These are phyloP conservation scores for Sclerodermus sp. DNA, from an alignment of 2,888 invertebrate species.

Conservation along the genomic window DNA sequence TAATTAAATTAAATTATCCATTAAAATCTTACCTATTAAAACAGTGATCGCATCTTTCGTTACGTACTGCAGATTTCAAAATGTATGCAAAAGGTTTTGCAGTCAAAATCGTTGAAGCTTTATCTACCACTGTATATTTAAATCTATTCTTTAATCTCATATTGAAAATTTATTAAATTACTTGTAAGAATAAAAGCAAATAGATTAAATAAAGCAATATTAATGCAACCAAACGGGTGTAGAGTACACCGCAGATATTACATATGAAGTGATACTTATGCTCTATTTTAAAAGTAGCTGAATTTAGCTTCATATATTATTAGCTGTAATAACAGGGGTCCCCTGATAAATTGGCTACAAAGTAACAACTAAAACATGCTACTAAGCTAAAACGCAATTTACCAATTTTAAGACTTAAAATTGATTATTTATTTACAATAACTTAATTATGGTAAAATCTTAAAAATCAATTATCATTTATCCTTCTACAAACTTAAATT, in stretches of 20 bases:
- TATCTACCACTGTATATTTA: conserved; percentile 11
- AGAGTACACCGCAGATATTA: too few relatives aligned
- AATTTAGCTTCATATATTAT: conserved; percentile 26
- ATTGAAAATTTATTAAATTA: not conserved
- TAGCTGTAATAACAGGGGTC: conserved; percentile 16
- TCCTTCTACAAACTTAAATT: conserved; percentile 14
- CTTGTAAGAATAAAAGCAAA: too few relatives aligned
- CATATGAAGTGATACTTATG: too few relatives aligned
- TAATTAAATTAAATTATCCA: too few relatives aligned
- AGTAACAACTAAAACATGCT: not conserved
- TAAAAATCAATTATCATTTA: conserved; percentile 18
- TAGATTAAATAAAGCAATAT: too few relatives aligned
- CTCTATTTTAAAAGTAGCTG: conserved; percentile 27
- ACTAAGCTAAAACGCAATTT: not conserved
- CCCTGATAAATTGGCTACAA: conserved; percentile 12
- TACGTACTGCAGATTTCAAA: conserved; percentile 19
- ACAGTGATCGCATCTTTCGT: conserved; percentile 29
- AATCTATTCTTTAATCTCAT: conserved; percentile 22
- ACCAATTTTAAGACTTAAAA: conserved; percentile 18
- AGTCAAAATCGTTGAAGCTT: conserved; percentile 24
- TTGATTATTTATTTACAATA: conserved; percentile 33
- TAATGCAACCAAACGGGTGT: too few relatives aligned
- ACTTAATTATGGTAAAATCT: conserved; percentile 25
- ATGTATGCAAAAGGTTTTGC: conserved; percentile 29
- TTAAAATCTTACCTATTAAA: conserved; percentile 23